Conservation (phyloP, 2,888 invertebrate species). For the Shargacucullia verbasci region DNA sequence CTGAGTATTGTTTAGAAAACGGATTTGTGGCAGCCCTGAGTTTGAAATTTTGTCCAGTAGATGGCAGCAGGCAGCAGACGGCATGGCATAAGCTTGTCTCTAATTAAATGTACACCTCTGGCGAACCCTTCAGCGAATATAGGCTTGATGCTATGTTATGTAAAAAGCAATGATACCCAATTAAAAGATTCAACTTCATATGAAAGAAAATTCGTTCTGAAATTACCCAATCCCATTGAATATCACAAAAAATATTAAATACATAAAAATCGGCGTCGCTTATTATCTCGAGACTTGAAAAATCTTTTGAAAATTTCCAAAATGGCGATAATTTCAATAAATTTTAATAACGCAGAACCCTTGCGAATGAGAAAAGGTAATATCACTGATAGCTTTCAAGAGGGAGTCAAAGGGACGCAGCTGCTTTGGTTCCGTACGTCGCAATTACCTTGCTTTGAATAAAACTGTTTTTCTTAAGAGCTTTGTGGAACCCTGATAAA, state of each 20-base stretch:
- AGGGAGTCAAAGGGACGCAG: constrained; percentile 62
- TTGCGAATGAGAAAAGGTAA: constrained; percentile 64
- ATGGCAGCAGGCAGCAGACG: too few species aligned
- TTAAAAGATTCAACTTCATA: not conserved
- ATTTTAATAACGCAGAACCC: constrained; percentile 63
- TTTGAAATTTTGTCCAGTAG: too few species aligned
- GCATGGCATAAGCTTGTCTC: not conserved
- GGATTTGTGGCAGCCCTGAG: too few species aligned
- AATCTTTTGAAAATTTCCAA: constrained; percentile 48
- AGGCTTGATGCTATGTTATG: too few species aligned
- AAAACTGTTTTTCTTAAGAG: constrained; percentile 57
- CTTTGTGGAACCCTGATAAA: constrained; percentile 55
- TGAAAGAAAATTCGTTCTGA: constrained; percentile 15
- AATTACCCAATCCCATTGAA: constrained; percentile 28
- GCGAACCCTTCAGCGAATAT: too few species aligned
- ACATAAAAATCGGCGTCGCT: constrained; percentile 34
- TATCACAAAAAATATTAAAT: constrained; percentile 37
- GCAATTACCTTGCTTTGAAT: constrained; percentile 58
- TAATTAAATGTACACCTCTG: too few species aligned
- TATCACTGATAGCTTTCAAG: constrained; percentile 63
- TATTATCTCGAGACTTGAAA: constrained; percentile 43
- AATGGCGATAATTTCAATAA: constrained; percentile 60
- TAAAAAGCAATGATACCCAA: not conserved
- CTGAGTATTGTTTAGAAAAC: too few species aligned
- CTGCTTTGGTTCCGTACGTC: constrained; percentile 53